Evolutionary conservation across 2,888 invertebrate genomes (phyloP), one percentile per base, ranked within the genome.

Genomic region (Netelia inedita): DNA sequence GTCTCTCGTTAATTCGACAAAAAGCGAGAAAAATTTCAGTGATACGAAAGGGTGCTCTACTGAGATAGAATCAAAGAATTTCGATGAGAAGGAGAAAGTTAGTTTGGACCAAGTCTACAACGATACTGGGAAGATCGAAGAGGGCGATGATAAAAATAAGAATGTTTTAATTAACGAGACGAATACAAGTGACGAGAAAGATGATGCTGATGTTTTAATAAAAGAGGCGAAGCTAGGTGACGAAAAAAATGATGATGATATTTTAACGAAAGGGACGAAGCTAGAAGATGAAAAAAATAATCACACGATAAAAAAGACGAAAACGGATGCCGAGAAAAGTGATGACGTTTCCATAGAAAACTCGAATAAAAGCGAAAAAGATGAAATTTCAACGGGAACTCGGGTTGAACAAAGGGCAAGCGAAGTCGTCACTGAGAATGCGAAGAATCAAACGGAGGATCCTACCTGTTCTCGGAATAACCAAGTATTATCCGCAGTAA

Each of bases 121-220:
- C 35, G 35, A 35, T 5, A 6, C 35, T 35, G 35, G 35, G 1
- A 6, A 35, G 1, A 35, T 8, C 35, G 6, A 35, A 35, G 35
- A 35, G 3, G 35, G 0, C 35, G 35, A 35, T 35, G 35, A 35
- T 35, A 6, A 35, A 35, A 35, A 35, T 35, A 6, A 0, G 35
- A 35, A 6, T 35, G 35, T 35, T 35, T 35, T 35, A 19, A n/a
- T 8, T 46, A 35, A 41, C 73, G 1, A n/a, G n/a, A 11, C 16
- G 55, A n/a, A 21, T 69, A 41, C n/a, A 21, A 72, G 65, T 28
- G 46, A 35, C 10, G 69, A 46, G 41, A 65, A 57, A 46, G 9
- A 41, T 11, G 35, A 65, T 9, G 3, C 6, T 28, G 23, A 41
- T 50, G 35, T 35, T 19, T 63, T 21, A 19, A 71, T 16, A 11